Conservation (phyloP, 2,888 invertebrate genomes). For the Trichopoda pennipes region DNA sequence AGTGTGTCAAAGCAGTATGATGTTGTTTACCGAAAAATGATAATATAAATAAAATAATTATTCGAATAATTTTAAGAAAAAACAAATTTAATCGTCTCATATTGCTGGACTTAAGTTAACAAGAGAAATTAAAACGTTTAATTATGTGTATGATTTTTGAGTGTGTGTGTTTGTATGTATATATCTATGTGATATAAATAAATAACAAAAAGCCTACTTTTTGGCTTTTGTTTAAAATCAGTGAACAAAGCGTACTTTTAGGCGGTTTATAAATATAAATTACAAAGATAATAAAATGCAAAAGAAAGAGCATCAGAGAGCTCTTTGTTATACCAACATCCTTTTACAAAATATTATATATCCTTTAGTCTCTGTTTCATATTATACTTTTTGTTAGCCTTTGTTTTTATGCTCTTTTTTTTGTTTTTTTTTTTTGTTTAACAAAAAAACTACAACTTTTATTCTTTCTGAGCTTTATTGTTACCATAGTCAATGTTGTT, state of each 20-base stretch:
- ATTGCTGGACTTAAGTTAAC: not conserved
- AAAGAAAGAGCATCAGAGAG: conserved; percentile 19
- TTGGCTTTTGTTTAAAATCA: conserved; percentile 50
- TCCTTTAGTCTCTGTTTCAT: conserved; percentile 54
- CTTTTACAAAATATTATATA: conserved; percentile 61
- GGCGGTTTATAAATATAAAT: conserved; percentile 45
- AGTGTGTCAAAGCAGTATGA: conserved; percentile 10
- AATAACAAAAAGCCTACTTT: conserved; percentile 40
- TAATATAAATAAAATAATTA: conserved; percentile 12
- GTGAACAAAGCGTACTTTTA: conserved; percentile 60
- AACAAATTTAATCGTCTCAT: not conserved
- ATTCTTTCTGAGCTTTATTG: conserved; percentile 40
- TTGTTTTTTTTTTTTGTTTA: conserved; percentile 4
- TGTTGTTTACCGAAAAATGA: too few species aligned
- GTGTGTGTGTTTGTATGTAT: not conserved
- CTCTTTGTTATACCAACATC: conserved; percentile 51
- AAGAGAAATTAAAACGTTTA: conserved; percentile 26
- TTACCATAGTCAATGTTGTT: conserved; percentile 20
- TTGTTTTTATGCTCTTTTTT: conserved; percentile 1
- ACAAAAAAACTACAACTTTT: conserved; percentile 49
- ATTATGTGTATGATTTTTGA: conserved; percentile 10
- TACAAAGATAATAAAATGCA: conserved; percentile 35
- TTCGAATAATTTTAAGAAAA: conserved; percentile 14
- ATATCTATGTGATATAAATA: not conserved
- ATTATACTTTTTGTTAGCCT: conserved; percentile 12